phyloP scores from a whole-genome alignment of 2,113 vertebrate genomes.

The Raja brachyura region DNA sequence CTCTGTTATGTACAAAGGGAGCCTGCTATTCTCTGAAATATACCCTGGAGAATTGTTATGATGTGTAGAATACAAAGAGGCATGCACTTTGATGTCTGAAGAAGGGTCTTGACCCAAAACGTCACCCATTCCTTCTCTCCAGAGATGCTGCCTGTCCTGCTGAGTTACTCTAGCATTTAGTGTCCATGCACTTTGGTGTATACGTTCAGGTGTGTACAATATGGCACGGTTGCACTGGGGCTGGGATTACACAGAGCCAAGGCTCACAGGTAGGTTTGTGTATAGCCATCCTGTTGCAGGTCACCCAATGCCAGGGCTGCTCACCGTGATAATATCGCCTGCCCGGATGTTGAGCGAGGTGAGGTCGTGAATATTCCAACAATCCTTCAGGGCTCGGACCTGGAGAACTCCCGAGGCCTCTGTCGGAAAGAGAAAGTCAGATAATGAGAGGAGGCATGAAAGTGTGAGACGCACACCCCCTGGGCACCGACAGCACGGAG shows the following conservation, averaged over 20 bases:
- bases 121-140: too few relatives aligned
- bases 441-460: neutral
- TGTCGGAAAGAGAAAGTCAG: conserved; percentile 50
- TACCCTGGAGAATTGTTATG: neutral
- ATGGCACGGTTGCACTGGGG: neutral
- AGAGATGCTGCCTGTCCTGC: too few relatives aligned
- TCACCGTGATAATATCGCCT: conserved; percentile 85
- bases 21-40: neutral
- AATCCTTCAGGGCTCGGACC: conserved; percentile 90
- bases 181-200: too few relatives aligned
- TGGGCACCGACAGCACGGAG: neutral
- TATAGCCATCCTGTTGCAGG: neutral
- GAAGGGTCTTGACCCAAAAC: too few relatives aligned
- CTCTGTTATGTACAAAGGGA: too few relatives aligned
- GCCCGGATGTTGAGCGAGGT: conserved; percentile 88
- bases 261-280: neutral
- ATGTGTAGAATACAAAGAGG: too few relatives aligned
- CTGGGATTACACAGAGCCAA: neutral
- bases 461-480: neutral
- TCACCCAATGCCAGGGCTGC: conserved; percentile 13
- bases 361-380: conserved; percentile 91
- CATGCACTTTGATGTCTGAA: too few relatives aligned
- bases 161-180: too few relatives aligned
- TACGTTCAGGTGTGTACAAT: neutral
- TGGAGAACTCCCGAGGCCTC: conserved; percentile 88